Base-by-base conservation (phyloP, 2,888 invertebrate genomes). In the Invenusta paracnida region DNA sequence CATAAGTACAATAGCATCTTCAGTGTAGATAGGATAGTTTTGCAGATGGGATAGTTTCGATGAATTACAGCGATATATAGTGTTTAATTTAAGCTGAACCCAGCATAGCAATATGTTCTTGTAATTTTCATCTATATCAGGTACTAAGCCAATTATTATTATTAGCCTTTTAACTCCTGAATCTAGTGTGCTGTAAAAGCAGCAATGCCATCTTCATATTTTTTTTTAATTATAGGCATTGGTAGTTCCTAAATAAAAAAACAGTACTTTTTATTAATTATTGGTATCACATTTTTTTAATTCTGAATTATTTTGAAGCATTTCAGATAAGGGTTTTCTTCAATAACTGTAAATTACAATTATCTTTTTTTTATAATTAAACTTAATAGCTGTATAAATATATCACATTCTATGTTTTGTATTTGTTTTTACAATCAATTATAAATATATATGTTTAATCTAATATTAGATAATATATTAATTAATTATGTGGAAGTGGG, bases 81-180 rank as follows among this genome's bases (percentile, higher is more conserved):
- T 23, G 73, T 73, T 73, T 73, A 73, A 73, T 73, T 73, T 73
- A 73, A 73, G 73, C 27, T 73, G 73, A 73, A 73, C 73, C 23
- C 73, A 73, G 73, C 73, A 73, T 73, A 73, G 73, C 73, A 73
- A 23, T 73, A 73, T 23, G 73, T 73, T 73, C 27, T 25, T 25
- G 73, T 73, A 23, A 73, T 73, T 73, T 73, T 73, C 73, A 5
- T 73, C 73, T 23, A 73, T 73, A 73, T 73, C 73, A 73, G 73
- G 25, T 73, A 25, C 73, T 73, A 25, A 13, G 73, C 73, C 73
- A 73, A n/a, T n/a, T n/a, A 73, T 73, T 73, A 73, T 73, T 73
- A 73, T 73, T 13, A 13, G 73, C 73, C 73, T 73, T 73, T 73
- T 73, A 73, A 73, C 73, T 73, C 25, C 73, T 73, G 73, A 73